Percentiles rank a stretch among this genome's conserved stretches.
Evolutionary conservation across 2,797 vertebrate species (phyloP).

Genomic region (Bovichtus variegatus): DNA sequence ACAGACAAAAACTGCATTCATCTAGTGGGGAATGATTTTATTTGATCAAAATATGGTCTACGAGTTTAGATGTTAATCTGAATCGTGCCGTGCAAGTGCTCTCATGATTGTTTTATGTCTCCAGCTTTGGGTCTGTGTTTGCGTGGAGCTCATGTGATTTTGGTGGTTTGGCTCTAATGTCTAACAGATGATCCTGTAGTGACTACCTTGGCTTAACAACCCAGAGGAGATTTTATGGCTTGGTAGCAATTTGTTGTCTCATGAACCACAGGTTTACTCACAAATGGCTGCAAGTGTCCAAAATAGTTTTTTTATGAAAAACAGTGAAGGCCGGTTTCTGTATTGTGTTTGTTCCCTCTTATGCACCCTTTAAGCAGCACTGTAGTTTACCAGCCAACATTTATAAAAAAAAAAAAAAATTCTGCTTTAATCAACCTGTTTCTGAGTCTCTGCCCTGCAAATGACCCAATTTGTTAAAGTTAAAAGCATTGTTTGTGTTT

Average conservation of each 20-base stretch:
- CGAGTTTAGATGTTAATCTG: conserved; percentile 32
- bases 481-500: conserved; percentile 17
- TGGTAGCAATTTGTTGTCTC: conserved; percentile 82
- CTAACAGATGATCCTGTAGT: conserved; percentile 80
- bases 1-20: neutral
- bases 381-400: neutral
- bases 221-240: conserved; percentile 79
- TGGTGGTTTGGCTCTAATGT: conserved; percentile 77
- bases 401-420: neutral
- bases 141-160: conserved; percentile 60
- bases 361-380: neutral
- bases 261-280: conserved; percentile 81
- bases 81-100: conserved; percentile 9
- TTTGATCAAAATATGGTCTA: conserved; percentile 2
- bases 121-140: conserved; percentile 42
- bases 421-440: neutral
- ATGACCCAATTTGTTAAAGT: neutral
- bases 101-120: conserved; percentile 45
- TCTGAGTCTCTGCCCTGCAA: neutral
- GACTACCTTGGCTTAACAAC: conserved; percentile 63
- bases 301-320: conserved; percentile 47
- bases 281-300: conserved; percentile 70
- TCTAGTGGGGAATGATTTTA: conserved; percentile 1
- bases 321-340: conserved; percentile 4
- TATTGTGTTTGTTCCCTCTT: conserved; percentile 5